Evolutionary conservation across 2,113 vertebrate species (phyloP).

Genomic region (Myxocyprinus asiaticus): DNA sequence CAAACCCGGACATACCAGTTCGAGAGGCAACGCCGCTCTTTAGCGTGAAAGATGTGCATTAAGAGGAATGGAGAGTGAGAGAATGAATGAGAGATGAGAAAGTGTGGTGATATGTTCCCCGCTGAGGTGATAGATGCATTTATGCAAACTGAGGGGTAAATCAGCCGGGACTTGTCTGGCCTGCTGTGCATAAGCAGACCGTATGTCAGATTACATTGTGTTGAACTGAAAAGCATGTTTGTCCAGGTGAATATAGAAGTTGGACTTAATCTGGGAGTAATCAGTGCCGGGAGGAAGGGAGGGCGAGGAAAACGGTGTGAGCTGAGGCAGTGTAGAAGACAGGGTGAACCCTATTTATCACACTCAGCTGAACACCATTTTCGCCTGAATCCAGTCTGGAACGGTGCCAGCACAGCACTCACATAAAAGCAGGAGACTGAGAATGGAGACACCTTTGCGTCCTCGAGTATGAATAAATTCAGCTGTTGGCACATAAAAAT

Average conservation of each 20-base stretch:
- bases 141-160: conserved; percentile 7
- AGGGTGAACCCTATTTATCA: conserved; percentile 72
- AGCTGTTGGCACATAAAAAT: conserved; percentile 73
- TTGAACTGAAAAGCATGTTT: conserved; percentile 37
- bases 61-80: conserved; percentile 16
- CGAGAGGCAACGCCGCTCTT: conserved; percentile 5
- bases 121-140: not conserved
- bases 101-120: conserved; percentile 15
- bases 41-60: conserved; percentile 1
- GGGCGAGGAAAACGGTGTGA: conserved; percentile 42
- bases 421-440: conserved; percentile 52
- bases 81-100: conserved; percentile 6
- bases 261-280: conserved; percentile 31
- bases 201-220: conserved; percentile 56
- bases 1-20: not conserved
- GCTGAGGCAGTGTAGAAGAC: conserved; percentile 48
- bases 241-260: conserved; percentile 53
- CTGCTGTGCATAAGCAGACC: conserved; percentile 27
- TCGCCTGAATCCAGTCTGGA: conserved; percentile 66
- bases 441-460: conserved; percentile 73
- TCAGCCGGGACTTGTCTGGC: conserved; percentile 25
- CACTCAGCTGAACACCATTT: conserved; percentile 52
- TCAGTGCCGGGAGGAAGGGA: conserved; percentile 42
- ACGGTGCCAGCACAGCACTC: conserved; percentile 73
- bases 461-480: conserved; percentile 70